These are phyloP conservation scores for Drosophila basisetae DNA, from an alignment of 2,888 invertebrate genomes.

Conservation along the genomic window DNA sequence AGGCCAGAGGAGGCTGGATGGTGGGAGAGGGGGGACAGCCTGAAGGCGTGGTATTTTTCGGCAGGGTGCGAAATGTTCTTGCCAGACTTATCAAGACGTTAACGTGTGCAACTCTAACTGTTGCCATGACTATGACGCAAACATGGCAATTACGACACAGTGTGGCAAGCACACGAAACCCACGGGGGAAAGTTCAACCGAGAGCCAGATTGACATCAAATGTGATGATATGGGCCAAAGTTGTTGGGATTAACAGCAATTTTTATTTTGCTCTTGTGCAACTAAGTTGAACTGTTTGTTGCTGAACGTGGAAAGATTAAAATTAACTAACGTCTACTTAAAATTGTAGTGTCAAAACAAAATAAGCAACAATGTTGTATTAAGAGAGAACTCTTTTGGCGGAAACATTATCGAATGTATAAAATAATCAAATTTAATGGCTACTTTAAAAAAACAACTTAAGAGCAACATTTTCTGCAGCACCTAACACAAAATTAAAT, in stretches of 20 bases:
- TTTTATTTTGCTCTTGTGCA: neutral
- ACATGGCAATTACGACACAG: slow-evolving; percentile 23
- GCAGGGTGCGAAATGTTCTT: slow-evolving; percentile 5
- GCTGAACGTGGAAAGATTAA: neutral
- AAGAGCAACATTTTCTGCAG: neutral
- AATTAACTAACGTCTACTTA: neutral
- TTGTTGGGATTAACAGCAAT: slow-evolving; percentile 3
- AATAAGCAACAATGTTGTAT: neutral
- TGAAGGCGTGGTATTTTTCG: slow-evolving; percentile 5
- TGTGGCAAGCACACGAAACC: neutral
- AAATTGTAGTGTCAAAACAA: neutral
- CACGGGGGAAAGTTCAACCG: neutral
- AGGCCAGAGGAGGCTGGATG: slow-evolving; percentile 18
- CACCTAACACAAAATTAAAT: neutral
- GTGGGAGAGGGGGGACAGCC: neutral
- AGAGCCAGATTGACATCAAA: slow-evolving; percentile 5
- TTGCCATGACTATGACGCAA: slow-evolving; percentile 20
- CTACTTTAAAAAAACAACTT: neutral
- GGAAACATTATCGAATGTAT: neutral
- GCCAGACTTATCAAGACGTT: slow-evolving; percentile 49
- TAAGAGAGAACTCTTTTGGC: neutral
- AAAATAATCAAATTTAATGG: neutral
- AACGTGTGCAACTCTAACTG: slow-evolving; percentile 27
- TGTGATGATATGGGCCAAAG: slow-evolving; percentile 3
- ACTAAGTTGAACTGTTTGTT: neutral